These are phyloP conservation scores for Phataginus tricuspis DNA, from an alignment of 2,797 vertebrate genomes.

Conservation along the genomic window DNA sequence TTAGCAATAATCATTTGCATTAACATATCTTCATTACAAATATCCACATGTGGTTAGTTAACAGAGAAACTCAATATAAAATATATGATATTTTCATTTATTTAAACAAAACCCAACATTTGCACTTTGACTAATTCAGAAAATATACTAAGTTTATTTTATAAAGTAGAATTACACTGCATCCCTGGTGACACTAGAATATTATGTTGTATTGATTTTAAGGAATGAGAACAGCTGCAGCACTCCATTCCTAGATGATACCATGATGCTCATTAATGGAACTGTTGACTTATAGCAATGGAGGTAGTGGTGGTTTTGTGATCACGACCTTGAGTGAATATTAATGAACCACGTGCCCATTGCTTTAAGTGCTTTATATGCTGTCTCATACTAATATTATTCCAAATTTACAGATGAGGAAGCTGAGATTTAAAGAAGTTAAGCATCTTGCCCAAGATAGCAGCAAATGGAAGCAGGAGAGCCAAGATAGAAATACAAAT, in stretches of 20 bases:
- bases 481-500: not conserved
- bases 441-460: not conserved
- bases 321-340: not conserved
- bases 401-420: not conserved
- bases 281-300: not conserved
- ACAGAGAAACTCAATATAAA: constrained; percentile 37
- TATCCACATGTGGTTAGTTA: not conserved
- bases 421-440: not conserved
- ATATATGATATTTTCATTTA: not conserved
- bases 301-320: not conserved
- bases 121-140: not conserved
- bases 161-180: not conserved
- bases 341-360: not conserved
- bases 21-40: not conserved
- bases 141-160: constrained; percentile 17
- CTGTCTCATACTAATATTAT: not conserved
- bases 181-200: not conserved
- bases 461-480: not conserved
- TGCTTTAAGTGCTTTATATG: not conserved
- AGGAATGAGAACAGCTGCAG: not conserved
- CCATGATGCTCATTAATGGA: not conserved
- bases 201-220: not conserved
- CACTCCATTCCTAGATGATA: not conserved
- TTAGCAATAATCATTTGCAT: not conserved
- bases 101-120: not conserved